These are phyloP conservation scores for Brienomyrus brachyistius DNA, from an alignment of 2,113 vertebrate species.

Conservation along the genomic window DNA sequence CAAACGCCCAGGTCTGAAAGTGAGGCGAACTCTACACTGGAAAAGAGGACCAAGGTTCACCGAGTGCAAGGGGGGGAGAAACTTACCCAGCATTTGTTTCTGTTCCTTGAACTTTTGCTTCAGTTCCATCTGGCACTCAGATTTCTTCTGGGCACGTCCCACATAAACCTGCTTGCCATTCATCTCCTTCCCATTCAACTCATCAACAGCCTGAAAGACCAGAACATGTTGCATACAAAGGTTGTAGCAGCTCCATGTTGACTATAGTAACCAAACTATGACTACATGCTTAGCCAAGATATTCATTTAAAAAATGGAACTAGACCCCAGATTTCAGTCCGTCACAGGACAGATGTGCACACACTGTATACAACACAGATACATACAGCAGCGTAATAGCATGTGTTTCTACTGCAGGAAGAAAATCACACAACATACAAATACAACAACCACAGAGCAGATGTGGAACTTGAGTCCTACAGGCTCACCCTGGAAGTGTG, in stretches of 20 bases:
- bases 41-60: background rate
- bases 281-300: too few relatives aligned
- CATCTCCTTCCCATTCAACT: conserved; percentile 98
- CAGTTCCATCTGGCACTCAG: conserved; percentile 93
- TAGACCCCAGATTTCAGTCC: background rate
- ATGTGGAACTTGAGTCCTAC: background rate
- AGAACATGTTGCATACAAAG: background rate
- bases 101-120: conserved; percentile 98
- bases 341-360: too few relatives aligned
- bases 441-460: background rate
- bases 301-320: background rate
- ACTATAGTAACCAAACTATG: background rate
- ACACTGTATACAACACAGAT: too few relatives aligned
- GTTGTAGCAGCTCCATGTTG: background rate
- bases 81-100: conserved; percentile 97
- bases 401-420: too few relatives aligned
- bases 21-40: too few relatives aligned
- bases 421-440: too few relatives aligned
- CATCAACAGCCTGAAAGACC: conserved; percentile 80
- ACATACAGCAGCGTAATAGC: too few relatives aligned
- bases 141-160: conserved; percentile 95
- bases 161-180: conserved; percentile 95
- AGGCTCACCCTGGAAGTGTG: background rate
- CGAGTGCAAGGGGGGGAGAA: background rate
- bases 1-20: background rate